These are phyloP conservation scores for Hiodon alosoides DNA, from an alignment of 2,113 vertebrate species.

Conservation along the genomic window DNA sequence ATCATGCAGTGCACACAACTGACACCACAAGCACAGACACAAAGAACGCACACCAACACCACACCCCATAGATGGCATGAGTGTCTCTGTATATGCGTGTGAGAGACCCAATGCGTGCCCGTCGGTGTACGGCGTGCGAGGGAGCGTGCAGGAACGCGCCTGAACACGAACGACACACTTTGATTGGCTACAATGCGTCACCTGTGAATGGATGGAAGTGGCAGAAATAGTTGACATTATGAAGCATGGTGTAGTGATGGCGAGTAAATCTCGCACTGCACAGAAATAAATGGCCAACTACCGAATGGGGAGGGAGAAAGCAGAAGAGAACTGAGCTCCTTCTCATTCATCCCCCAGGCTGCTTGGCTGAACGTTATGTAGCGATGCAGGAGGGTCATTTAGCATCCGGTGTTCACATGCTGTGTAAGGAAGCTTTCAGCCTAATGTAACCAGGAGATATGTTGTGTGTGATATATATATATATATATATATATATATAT, in stretches of 20 bases:
- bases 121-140: background rate
- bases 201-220: constrained; percentile 36
- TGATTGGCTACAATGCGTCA: constrained; percentile 38
- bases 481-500: constrained; percentile 11
- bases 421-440: constrained; percentile 22
- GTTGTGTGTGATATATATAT: background rate
- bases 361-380: constrained; percentile 22
- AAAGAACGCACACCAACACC: background rate
- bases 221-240: constrained; percentile 46
- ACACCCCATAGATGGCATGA: background rate
- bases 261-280: constrained; percentile 37
- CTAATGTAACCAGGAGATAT: constrained; percentile 13
- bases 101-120: background rate
- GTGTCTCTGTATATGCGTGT: background rate
- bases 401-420: constrained; percentile 26
- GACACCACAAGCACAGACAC: background rate
- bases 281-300: constrained; percentile 38
- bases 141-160: background rate
- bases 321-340: background rate
- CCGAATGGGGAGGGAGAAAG: constrained; percentile 17
- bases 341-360: constrained; percentile 8
- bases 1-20: too few relatives aligned
- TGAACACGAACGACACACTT: constrained; percentile 2
- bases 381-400: constrained; percentile 22
- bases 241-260: constrained; percentile 38